Percentiles rank a stretch among this genome's conserved stretches.
Evolutionary conservation across 1,140 invertebrate species (phyloP).

Genomic region (Plutomurus gul): DNA sequence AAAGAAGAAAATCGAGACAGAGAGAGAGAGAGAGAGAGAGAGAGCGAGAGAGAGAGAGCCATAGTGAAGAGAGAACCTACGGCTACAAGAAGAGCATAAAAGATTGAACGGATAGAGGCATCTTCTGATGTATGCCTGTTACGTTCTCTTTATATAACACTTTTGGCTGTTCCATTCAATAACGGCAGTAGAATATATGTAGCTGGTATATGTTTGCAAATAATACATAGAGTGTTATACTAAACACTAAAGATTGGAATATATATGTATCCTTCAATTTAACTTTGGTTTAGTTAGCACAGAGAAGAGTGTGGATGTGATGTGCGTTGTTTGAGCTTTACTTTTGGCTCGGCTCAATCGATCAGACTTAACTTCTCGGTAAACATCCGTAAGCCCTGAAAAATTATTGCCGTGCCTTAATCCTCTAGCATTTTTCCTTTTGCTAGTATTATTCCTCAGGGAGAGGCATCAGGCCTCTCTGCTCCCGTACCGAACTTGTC

Average conservation of each 20-base stretch:
- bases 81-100: not conserved
- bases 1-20: too few relatives aligned
- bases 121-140: slow-evolving; percentile 17
- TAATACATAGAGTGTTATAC: too few relatives aligned
- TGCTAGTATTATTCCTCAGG: not conserved
- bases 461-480: not conserved
- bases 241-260: too few relatives aligned
- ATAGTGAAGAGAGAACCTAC: not conserved
- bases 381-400: slow-evolving; percentile 33
- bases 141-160: slow-evolving; percentile 8
- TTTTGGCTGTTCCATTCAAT: slow-evolving; percentile 3
- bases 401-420: slow-evolving; percentile 34
- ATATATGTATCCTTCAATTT: slow-evolving; percentile 7
- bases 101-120: not conserved
- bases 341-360: slow-evolving; percentile 23
- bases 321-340: not conserved
- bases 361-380: slow-evolving; percentile 33
- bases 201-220: not conserved
- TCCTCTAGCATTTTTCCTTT: slow-evolving; percentile 30
- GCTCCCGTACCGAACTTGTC: not conserved
- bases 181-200: too few relatives aligned
- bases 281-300: not conserved
- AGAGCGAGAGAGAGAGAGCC: not conserved
- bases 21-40: too few relatives aligned
- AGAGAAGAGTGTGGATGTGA: not conserved